Evolutionary conservation across 2,888 invertebrate species (phyloP).

Genomic region (Drosophila seclusa): DNA sequence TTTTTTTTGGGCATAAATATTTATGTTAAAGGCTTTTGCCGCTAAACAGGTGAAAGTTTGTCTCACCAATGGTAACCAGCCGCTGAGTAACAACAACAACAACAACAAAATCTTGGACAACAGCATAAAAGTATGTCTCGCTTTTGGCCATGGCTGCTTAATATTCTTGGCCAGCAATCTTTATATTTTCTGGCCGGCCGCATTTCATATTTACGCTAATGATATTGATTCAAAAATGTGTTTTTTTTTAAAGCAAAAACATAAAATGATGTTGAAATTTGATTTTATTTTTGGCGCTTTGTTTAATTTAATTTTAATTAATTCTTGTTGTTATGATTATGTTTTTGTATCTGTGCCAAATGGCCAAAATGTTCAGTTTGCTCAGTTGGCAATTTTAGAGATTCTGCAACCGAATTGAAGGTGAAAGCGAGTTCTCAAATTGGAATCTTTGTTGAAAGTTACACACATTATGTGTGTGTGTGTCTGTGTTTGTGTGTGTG

Average conservation of each 20-base stretch:
- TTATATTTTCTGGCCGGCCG: slow-evolving; percentile 24
- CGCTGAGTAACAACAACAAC: slow-evolving; percentile 34
- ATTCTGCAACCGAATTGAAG: slow-evolving; percentile 38
- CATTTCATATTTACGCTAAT: slow-evolving; percentile 20
- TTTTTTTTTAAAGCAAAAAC: slow-evolving; percentile 30
- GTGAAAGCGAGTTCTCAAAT: slow-evolving; percentile 54
- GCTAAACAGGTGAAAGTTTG: slow-evolving; percentile 78
- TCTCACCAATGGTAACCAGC: slow-evolving; percentile 51
- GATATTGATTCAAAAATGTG: slow-evolving; percentile 38
- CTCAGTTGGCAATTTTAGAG: slow-evolving; percentile 8
- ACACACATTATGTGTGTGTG: neutral
- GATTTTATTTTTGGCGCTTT: slow-evolving; percentile 8
- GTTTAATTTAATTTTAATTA: slow-evolving; percentile 33
- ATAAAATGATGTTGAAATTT: slow-evolving; percentile 31
- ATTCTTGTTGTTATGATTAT: slow-evolving; percentile 2
- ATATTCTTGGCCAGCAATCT: slow-evolving; percentile 62
- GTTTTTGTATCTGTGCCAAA: slow-evolving; percentile 37
- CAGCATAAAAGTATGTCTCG: slow-evolving; percentile 23
- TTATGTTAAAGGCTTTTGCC: slow-evolving; percentile 70
- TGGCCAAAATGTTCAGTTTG: slow-evolving; percentile 2
- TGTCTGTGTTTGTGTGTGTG: neutral
- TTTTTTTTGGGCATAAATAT: slow-evolving; percentile 75
- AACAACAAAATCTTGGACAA: slow-evolving; percentile 18
- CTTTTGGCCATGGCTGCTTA: slow-evolving; percentile 49
- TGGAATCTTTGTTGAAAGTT: slow-evolving; percentile 34